Conservation (phyloP, 92 coral and sea anemone genomes). For the Palythoa grandiflora region DNA sequence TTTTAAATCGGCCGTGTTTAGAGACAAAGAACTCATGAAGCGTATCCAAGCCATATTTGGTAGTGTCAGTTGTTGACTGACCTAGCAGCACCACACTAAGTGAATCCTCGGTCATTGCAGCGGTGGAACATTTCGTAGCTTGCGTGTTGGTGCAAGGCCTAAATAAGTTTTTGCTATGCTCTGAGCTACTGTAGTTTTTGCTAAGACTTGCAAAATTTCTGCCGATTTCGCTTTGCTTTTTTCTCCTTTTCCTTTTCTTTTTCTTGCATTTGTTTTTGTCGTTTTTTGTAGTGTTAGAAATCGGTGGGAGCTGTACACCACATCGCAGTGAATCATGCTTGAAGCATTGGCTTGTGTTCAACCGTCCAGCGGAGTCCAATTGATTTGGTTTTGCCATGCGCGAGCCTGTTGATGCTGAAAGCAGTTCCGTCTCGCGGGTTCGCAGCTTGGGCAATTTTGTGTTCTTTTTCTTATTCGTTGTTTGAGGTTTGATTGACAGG, state of each 20-base stretch:
- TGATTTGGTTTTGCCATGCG: conserved; percentile 23
- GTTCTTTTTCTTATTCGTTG: conserved; percentile 22
- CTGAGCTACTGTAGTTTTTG: not conserved
- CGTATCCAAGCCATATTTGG: conserved; percentile 4
- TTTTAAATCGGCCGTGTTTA: conserved; percentile 74
- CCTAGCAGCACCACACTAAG: conserved; percentile 71
- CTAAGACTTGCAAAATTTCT: not conserved
- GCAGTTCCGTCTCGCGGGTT: conserved; percentile 29
- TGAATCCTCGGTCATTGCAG: conserved; percentile 41
- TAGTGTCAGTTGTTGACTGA: conserved; percentile 55
- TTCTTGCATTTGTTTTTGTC: not conserved
- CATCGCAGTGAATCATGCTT: not conserved
- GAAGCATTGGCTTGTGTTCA: not conserved
- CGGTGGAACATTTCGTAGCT: conserved; percentile 32
- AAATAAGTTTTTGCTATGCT: not conserved
- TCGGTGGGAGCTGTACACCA: conserved; percentile 31
- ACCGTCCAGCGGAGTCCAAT: conserved; percentile 36
- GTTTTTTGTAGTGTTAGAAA: not conserved
- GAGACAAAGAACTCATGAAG: conserved; percentile 63
- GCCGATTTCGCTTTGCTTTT: not conserved
- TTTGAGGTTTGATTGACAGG: conserved; percentile 69
- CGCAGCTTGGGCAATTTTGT: conserved; percentile 59
- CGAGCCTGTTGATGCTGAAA: not conserved
- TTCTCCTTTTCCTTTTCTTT: conserved; percentile 5
- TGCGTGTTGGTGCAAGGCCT: not conserved